Evolutionary conservation across 1,140 invertebrate genomes (phyloP), one percentile per base, ranked within the genome.

Genomic region (Saccostrea echinata): DNA sequence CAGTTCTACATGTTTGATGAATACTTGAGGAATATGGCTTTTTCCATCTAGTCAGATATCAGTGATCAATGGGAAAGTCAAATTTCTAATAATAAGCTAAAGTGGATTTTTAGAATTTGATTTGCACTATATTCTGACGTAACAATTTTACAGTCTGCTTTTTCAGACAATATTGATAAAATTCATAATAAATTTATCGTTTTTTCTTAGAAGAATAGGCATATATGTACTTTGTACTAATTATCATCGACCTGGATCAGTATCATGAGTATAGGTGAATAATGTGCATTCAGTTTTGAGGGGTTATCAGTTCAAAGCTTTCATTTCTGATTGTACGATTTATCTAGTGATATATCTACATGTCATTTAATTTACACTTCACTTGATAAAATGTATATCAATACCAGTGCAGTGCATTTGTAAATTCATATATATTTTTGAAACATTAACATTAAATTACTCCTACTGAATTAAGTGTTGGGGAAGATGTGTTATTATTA

Each of bases 281-380:
- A 43, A 43, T 43, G 43, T 43, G 43, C 43, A 43, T 1, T 43
- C 43, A 43, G 43, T 43, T 43, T 21, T 76, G 16, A 13, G 27
- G 8, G 30, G 3, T 76, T 76, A 76, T 76, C 68, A 76, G 68
- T 76, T 71, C 12, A 71, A 76, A 30, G 68, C 27, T 30, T 76
- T 76, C 30, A 33, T 76, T 30, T 76, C 30, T 76, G 68, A 76
- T 76, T 76, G 16, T 76, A 18, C 33, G 68, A 76, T 76, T 76
- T 27, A 76, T 76, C 27, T 76, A 76, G 30, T 76, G 68, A 76
- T 76, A 76, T 33, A 76, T 12, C 3, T 61, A 61, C 24, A 71
- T 71, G 27, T 71, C 64, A 71, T 71, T 71, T n/a, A n/a, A n/a
- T n/a, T 71, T 71, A 71, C n/a, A 71, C 68, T 16, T 76, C 27